Conservation (phyloP, 2,797 vertebrate species). For the Perdix hodgsoniae region DNA sequence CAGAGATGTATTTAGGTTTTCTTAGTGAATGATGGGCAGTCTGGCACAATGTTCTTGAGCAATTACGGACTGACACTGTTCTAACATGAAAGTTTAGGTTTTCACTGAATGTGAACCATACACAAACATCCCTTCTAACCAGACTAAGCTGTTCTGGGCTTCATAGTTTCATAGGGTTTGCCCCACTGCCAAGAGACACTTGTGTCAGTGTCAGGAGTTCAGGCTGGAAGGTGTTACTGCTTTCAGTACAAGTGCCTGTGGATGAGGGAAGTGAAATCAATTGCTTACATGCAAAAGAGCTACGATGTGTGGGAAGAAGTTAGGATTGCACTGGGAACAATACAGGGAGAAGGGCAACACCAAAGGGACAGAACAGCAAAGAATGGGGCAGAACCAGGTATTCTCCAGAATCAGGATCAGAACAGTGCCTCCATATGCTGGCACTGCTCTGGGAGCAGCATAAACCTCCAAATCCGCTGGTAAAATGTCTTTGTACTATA, state of each 20-base stretch:
- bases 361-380: not conserved
- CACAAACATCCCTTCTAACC: not conserved
- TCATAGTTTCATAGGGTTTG: not conserved
- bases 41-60: not conserved
- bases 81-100: not conserved
- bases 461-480: not conserved
- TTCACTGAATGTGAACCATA: not conserved
- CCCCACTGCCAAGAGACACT: not conserved
- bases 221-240: not conserved
- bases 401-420: not conserved
- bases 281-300: not conserved
- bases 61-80: not conserved
- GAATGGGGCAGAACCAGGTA: not conserved
- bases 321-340: not conserved
- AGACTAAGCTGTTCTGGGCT: not conserved
- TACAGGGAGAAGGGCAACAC: not conserved
- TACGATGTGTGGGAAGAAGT: not conserved
- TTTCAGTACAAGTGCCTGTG: not conserved
- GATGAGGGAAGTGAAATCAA: not conserved
- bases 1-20: not conserved
- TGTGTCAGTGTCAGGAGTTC: not conserved
- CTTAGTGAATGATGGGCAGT: conserved; percentile 1
- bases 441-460: not conserved
- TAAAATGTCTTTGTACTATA: not conserved
- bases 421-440: not conserved